phyloP scores from a whole-genome alignment of 2,888 invertebrate genomes.

The Brachynemurus nebulosus region DNA sequence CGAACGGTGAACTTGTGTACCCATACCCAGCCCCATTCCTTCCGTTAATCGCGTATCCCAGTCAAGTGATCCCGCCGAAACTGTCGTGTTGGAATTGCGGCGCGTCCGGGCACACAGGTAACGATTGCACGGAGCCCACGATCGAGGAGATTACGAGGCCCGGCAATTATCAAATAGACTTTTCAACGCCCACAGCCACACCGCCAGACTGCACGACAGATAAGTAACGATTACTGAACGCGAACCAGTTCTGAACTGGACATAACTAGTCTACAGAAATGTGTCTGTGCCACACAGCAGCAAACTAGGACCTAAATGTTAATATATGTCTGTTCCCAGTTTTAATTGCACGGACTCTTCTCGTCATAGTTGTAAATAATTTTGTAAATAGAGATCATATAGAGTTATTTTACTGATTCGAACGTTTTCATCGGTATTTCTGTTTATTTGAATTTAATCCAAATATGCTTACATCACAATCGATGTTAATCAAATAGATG shows the following conservation, averaged over 20 bases:
- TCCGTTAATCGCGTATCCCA: conserved; percentile 28
- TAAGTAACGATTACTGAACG: conserved; percentile 6
- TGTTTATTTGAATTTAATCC: too few relatives aligned
- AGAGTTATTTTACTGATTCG: too few relatives aligned
- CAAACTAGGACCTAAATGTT: too few relatives aligned
- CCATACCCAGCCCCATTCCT: conserved; percentile 28
- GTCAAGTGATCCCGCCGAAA: conserved; percentile 42
- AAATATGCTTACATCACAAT: too few relatives aligned
- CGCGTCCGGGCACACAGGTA: conserved; percentile 64
- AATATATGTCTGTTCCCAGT: too few relatives aligned
- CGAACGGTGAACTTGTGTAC: conserved; percentile 38
- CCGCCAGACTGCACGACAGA: conserved; percentile 18
- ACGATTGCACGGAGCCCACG: conserved; percentile 79
- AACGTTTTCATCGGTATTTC: too few relatives aligned
- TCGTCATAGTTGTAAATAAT: too few relatives aligned
- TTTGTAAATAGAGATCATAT: too few relatives aligned
- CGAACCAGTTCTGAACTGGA: not conserved
- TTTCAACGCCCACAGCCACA: conserved; percentile 25
- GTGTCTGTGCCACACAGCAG: too few relatives aligned
- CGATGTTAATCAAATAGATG: too few relatives aligned
- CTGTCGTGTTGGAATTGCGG: conserved; percentile 89
- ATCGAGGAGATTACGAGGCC: conserved; percentile 83
- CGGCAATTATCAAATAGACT: conserved; percentile 54
- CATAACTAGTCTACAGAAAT: too few relatives aligned
- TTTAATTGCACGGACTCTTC: too few relatives aligned